phyloP scores from a whole-genome alignment of 2,888 invertebrate genomes.

The Drosophila mettleri region DNA sequence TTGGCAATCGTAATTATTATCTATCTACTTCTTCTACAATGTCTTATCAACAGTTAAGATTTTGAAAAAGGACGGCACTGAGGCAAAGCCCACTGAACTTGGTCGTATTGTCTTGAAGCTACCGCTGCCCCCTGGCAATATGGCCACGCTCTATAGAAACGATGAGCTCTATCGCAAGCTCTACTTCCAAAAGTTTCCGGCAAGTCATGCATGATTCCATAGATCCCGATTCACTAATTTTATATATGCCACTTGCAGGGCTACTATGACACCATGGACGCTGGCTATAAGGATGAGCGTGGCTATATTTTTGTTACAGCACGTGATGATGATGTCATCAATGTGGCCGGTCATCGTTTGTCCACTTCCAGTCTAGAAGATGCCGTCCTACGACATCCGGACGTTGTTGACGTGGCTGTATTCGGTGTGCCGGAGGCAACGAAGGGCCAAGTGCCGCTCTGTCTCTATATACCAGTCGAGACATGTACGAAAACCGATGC shows the following conservation, averaged over 20 bases:
- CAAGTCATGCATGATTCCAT: constrained; percentile 85
- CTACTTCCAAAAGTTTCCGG: constrained; percentile 93
- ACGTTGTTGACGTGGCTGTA: constrained; percentile 94
- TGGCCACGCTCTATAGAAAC: constrained; percentile 92
- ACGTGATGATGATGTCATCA: constrained; percentile 96
- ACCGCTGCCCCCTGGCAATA: constrained; percentile 95
- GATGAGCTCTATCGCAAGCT: constrained; percentile 92
- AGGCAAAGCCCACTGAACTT: constrained; percentile 89
- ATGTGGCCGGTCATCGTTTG: constrained; percentile 96
- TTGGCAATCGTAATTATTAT: too few relatives aligned
- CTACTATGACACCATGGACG: constrained; percentile 95
- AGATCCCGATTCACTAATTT: not conserved
- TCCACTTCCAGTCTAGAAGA: constrained; percentile 96
- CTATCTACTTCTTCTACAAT: not conserved
- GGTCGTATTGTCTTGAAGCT: constrained; percentile 93
- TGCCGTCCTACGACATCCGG: constrained; percentile 93
- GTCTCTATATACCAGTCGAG: constrained; percentile 91
- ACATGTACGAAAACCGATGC: constrained; percentile 73
- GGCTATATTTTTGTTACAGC: constrained; percentile 96
- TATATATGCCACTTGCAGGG: constrained; percentile 66
- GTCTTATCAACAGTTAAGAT: constrained; percentile 87
- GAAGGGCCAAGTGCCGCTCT: constrained; percentile 96
- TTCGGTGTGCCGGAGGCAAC: constrained; percentile 95
- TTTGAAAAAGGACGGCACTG: constrained; percentile 89
- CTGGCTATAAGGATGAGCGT: constrained; percentile 93